Base-by-base conservation (phyloP, 2,888 invertebrate species). In the Aporophyla lueneburgensis region DNA sequence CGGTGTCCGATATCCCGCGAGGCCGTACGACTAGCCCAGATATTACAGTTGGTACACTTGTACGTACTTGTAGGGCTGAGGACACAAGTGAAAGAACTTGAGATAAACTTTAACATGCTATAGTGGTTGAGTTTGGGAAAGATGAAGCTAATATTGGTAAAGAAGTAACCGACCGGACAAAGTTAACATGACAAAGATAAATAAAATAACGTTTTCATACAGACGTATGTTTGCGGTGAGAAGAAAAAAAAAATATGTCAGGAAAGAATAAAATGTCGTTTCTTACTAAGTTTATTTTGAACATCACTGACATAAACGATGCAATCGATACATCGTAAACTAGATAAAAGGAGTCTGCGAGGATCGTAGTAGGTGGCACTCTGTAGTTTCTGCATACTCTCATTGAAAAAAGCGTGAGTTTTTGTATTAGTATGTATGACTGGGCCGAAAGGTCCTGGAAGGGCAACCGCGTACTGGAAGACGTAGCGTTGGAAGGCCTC, bases 1-100 rank as follows among this genome's bases (percentile, higher is more conserved):
- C 74, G 83, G 87, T 89, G 71, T 88, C 84, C 59, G 83, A 88
- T 88, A 89, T 89, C 89, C 59, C 46, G 63, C 65, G 84, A 88
- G 76, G 84, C 74, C 78, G 63, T 82, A 74, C 49, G 27, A 27
- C 58, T 82, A 78, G 78, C 86, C 80, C 80, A 84, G 85, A 74
- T 83, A 86, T 65, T 74, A 75, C 71, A 75, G 71, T 76, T 63
- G 46, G 62, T 76, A 66, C 79, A 63, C 74, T 70, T 74, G 67
- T 62, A 63, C 33, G 43, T 77, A 70, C 66, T 61, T 78, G 21
- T 80, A 81, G 61, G 85, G 62, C 66, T 73, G 53, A 24, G 68
- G 53, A 63, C 54, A 80, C 61, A 59, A 80, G 80, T 79, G 59
- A 80, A 71, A 84, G 71, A 71, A 54, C 40, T 78, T 62, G 61